Evolutionary conservation across 2,797 vertebrate species (phyloP).

Genomic region (Neosilurus mollespiculum): DNA sequence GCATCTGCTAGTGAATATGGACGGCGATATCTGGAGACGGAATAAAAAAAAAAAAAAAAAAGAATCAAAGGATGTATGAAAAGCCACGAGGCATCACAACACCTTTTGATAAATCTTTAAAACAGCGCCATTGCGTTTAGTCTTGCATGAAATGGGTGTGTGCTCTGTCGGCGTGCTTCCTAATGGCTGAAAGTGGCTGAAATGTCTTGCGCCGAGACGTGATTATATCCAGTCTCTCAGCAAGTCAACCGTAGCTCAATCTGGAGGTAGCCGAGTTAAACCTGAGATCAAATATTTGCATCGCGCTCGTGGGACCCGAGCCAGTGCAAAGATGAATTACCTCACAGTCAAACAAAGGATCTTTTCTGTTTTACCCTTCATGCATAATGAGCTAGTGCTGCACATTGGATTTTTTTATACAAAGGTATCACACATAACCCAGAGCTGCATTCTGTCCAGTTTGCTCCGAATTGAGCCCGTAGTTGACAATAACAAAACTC

Average conservation of each 20-base stretch:
- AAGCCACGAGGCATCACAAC: slow-evolving; percentile 36
- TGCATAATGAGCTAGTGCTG: slow-evolving; percentile 9
- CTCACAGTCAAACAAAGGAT: slow-evolving; percentile 8
- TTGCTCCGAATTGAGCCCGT: not conserved
- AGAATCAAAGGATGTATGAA: slow-evolving; percentile 5
- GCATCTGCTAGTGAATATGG: slow-evolving; percentile 32
- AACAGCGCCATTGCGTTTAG: slow-evolving; percentile 25
- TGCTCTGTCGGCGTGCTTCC: slow-evolving; percentile 4
- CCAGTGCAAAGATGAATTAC: slow-evolving; percentile 3
- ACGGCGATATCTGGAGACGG: slow-evolving; percentile 24
- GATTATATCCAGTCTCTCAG: slow-evolving; percentile 13
- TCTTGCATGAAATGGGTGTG: slow-evolving; percentile 48
- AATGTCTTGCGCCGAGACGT: slow-evolving; percentile 12
- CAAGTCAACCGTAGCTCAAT: slow-evolving; percentile 21
- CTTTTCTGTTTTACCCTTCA: slow-evolving; percentile 1
- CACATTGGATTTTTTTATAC: not conserved
- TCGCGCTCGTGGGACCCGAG: not conserved
- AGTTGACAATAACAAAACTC: not conserved
- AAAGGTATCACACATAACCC: not conserved
- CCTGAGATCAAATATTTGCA: slow-evolving; percentile 27
- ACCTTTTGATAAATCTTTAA: slow-evolving; percentile 44
- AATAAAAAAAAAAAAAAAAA: slow-evolving; percentile 23
- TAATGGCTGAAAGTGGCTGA: slow-evolving; percentile 9
- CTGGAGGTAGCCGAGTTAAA: slow-evolving; percentile 17
- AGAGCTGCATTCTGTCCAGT: not conserved